phyloP scores from a whole-genome alignment of 2,113 vertebrate species.

The Syngnathoides biaculeatus region DNA sequence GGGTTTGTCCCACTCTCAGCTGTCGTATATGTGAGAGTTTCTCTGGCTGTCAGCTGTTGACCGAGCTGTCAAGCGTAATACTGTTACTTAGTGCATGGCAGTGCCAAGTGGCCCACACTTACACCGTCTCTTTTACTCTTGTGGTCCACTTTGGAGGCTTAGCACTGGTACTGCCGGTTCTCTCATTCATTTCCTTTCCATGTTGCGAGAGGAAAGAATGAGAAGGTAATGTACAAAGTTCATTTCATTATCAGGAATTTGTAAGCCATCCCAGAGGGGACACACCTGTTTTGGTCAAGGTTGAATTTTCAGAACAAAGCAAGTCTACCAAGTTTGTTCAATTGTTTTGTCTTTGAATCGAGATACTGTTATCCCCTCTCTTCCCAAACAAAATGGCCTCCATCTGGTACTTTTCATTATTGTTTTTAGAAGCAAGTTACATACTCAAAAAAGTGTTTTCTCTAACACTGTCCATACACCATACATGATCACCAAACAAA shows the following conservation, averaged over 20 bases:
- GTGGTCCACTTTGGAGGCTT: background rate
- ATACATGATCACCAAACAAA: too few species aligned
- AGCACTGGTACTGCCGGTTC: background rate
- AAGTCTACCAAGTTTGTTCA: background rate
- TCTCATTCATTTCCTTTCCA: background rate
- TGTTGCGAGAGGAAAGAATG: too few species aligned
- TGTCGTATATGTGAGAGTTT: slow-evolving; percentile 39
- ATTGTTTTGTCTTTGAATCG: background rate
- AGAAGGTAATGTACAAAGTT: slow-evolving; percentile 32
- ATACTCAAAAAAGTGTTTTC: background rate
- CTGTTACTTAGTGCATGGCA: slow-evolving; percentile 59
- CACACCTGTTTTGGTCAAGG: slow-evolving; percentile 19
- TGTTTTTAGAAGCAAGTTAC: slow-evolving; percentile 16
- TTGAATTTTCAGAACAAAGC: background rate
- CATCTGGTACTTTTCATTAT: slow-evolving; percentile 14
- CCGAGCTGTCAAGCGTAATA: slow-evolving; percentile 57
- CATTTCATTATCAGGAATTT: slow-evolving; percentile 32
- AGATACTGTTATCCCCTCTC: slow-evolving; percentile 4
- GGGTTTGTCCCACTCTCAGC: slow-evolving; percentile 54
- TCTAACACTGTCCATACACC: background rate
- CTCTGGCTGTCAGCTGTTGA: slow-evolving; percentile 56
- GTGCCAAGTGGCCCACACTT: slow-evolving; percentile 50
- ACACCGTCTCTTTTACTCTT: slow-evolving; percentile 12
- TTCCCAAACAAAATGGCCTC: slow-evolving; percentile 13
- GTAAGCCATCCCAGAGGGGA: slow-evolving; percentile 13